Evolutionary conservation across 1,140 invertebrate genomes (phyloP), one percentile per base, ranked within the genome.

Genomic region (Vollenhovia emeryi): DNA sequence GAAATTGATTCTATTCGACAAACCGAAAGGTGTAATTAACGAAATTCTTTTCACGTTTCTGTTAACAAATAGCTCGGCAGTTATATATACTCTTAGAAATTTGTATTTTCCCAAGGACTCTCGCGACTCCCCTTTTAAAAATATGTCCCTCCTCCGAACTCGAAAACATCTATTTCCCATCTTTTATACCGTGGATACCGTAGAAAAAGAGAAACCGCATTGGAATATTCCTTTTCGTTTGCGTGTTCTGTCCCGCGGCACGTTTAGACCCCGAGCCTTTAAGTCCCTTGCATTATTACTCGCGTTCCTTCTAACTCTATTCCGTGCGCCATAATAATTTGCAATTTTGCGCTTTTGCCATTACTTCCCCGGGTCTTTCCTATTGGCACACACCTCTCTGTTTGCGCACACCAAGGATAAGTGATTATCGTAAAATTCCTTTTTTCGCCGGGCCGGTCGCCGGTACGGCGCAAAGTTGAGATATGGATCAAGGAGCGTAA

Each of bases 401-500:
- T 62, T 27, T 50, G n/a, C n/a, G n/a, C n/a, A 9, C 18, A 43
- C 30, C 2, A 36, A 27, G 11, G 4, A 52, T 21, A 57, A 68
- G 43, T 52, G 40, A 79, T 50, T 36, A 50, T 76, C 62, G 30
- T 36, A 48, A 8, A 30, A 71, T 1, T 66, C n/a, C 36, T 66
- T 71, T 78, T 78, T n/a, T 64, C 6, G 0, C 3, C 24, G 27
- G 3, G 9, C 40, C 27, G 50, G 8, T 36, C 18, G 13, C 18
- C 18, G 7, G 18, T 11, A 43, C 24, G 6, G 71, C 50, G 36
- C 27, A 36, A 82, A 30, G 24, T 45, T 69, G 50, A 73, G 50
- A 80, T 80, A 57, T 18, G 50, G 24, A 82, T 82, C 78, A 59
- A 73, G 36, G 13, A 73, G 36, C 40, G 62, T 79, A 79, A 68